phyloP scores from a whole-genome alignment of 2,888 invertebrate species.

The Strigamia crassipes region DNA sequence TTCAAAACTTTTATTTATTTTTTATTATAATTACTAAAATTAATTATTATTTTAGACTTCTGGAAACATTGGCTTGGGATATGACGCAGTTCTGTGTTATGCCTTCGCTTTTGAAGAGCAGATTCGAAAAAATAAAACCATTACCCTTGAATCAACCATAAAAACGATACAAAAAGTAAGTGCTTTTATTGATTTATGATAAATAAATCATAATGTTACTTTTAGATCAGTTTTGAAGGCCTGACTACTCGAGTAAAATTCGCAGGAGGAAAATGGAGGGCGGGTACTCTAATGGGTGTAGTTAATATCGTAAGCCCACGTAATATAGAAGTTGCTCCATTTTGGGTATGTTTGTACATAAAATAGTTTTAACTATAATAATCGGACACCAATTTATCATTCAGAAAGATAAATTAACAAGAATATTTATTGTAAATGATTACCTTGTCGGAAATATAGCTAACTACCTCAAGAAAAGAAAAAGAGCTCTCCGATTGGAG shows the following conservation, averaged over 20 bases:
- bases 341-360: too few relatives aligned
- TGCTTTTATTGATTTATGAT: not conserved
- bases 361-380: too few relatives aligned
- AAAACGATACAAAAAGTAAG: not conserved
- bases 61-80: not conserved
- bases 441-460: too few relatives aligned
- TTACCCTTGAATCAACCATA: not conserved
- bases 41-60: not conserved
- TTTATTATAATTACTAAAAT: too few relatives aligned
- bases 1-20: too few relatives aligned
- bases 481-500: not conserved
- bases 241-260: not conserved
- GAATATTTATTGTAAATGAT: too few relatives aligned
- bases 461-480: not conserved
- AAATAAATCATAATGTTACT: not conserved
- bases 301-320: not conserved
- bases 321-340: too few relatives aligned
- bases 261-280: not conserved
- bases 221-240: not conserved
- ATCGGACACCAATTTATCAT: too few relatives aligned
- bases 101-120: not conserved
- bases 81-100: not conserved
- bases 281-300: not conserved
- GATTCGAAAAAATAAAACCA: not conserved
- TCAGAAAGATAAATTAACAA: too few relatives aligned